phyloP scores from a whole-genome alignment of 2,113 vertebrate species.

The Strix aluco region DNA sequence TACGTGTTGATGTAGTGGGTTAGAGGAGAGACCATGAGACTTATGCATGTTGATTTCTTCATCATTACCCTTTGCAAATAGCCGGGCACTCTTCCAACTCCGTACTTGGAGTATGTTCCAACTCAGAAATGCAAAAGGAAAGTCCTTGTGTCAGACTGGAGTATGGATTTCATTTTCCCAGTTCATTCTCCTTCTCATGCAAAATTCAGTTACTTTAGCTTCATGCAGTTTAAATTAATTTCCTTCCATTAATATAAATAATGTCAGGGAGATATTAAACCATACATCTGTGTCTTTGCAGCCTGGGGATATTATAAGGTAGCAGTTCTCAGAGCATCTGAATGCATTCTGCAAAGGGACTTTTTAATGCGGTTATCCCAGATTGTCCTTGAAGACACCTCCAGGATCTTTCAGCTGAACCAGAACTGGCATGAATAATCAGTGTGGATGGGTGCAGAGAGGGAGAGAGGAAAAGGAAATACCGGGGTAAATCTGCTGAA shows the following conservation, averaged over 20 bases:
- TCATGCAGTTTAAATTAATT: conserved; percentile 10
- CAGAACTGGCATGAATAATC: neutral
- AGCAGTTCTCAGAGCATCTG: neutral
- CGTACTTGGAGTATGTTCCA: neutral
- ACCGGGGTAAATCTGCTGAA: neutral
- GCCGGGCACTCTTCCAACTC: neutral
- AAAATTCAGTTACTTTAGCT: conserved; percentile 24
- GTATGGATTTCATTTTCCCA: neutral
- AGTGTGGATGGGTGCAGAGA: neutral
- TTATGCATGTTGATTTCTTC: neutral
- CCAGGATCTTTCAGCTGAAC: neutral
- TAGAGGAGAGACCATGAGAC: neutral
- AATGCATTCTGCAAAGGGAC: neutral
- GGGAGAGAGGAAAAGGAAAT: neutral
- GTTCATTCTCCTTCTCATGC: neutral
- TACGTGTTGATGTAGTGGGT: accelerated
- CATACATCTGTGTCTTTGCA: neutral
- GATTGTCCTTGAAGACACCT: neutral
- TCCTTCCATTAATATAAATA: conserved; percentile 4
- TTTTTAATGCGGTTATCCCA: neutral
- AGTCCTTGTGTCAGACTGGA: neutral
- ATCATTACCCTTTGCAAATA: neutral
- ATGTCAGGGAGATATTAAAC: neutral
- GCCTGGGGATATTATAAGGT: neutral
- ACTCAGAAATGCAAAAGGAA: neutral